Evolutionary conservation across 2,113 vertebrate genomes (phyloP), one percentile per base, ranked within the genome.

Genomic region (Mus spicilegus): DNA sequence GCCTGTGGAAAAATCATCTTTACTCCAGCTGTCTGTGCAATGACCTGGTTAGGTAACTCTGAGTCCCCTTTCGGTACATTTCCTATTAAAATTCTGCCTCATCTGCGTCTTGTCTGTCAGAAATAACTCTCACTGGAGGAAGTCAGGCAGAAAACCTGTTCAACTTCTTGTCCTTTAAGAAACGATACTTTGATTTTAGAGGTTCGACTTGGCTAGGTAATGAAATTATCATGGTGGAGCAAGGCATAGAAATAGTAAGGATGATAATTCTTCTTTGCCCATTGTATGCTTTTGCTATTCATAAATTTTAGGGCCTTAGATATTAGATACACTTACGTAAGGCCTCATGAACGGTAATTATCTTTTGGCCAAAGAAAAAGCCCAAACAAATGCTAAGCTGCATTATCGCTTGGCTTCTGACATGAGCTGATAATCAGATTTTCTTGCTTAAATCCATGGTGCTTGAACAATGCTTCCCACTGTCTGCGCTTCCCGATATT

Each of bases 351-450:
- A 98, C 98, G 98, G 98, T 98, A 99, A 99, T 99, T 99, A 99
- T 99, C 98, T 99, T 99, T 98, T 99, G 99, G 99, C 99, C 98
- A 99, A 99, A 98, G 98, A 99, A 98, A 99, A 99, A 99, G 99
- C 99, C 99, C 98, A 99, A 99, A 98, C 98, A 98, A 99, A 99
- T 99, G 99, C 99, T 99, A 99, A 99, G 99, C 99, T 99, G 99
- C 99, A 99, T 99, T 99, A 99, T 99, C 99, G 98, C 99, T 99
- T 99, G 99, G 99, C 99, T 99, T 99, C 99, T 99, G 99, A 99
- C 99, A 99, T 99, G 99, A 99, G 99, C 99, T 99, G 99, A 99
- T 99, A 99, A 99, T 99, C 99, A 99, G 99, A 99, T 99, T 99
- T 99, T 99, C 99, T 99, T 99, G 99, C 99, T 99, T 99, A 99